phyloP scores from a whole-genome alignment of 2,797 vertebrate species.

The Muraenolepis orangiensis region DNA sequence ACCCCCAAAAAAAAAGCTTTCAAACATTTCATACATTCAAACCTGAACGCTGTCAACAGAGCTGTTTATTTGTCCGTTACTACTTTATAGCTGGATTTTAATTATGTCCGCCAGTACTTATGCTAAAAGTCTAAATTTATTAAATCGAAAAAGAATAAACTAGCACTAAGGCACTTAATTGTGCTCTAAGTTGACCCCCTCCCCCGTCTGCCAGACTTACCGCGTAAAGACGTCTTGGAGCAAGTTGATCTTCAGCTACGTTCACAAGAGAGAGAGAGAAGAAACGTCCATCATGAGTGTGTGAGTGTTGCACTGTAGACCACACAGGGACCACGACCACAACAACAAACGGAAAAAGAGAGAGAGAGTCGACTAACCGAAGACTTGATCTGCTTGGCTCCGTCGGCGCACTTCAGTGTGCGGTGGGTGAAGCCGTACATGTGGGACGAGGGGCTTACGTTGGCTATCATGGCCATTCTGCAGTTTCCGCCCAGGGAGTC shows the following conservation, averaged over 20 bases:
- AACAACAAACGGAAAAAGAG: no score
- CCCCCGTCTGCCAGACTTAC: slow-evolving; percentile 68
- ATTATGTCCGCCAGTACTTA: background rate
- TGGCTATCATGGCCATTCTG: slow-evolving; percentile 96
- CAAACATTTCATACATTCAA: background rate
- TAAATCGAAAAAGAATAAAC: background rate
- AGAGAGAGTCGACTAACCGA: slow-evolving; percentile 74
- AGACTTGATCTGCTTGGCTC: slow-evolving; percentile 95
- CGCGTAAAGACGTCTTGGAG: slow-evolving; percentile 82
- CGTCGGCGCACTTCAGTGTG: slow-evolving; percentile 95
- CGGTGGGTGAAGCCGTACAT: slow-evolving; percentile 95
- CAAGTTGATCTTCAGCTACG: slow-evolving; percentile 91
- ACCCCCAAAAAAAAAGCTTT: background rate
- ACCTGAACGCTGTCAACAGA: background rate
- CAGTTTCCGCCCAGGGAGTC: slow-evolving; percentile 97
- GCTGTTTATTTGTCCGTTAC: no score
- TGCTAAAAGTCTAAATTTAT: background rate
- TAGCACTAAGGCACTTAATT: background rate
- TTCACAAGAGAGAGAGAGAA: slow-evolving; percentile 20
- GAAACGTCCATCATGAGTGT: background rate
- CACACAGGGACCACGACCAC: background rate
- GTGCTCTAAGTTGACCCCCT: background rate
- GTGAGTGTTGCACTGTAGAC: background rate
- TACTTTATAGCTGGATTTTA: background rate
- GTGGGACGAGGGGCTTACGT: slow-evolving; percentile 89